Evolutionary conservation across 2,113 vertebrate species (phyloP).

Genomic region (Notiomystis cincta): DNA sequence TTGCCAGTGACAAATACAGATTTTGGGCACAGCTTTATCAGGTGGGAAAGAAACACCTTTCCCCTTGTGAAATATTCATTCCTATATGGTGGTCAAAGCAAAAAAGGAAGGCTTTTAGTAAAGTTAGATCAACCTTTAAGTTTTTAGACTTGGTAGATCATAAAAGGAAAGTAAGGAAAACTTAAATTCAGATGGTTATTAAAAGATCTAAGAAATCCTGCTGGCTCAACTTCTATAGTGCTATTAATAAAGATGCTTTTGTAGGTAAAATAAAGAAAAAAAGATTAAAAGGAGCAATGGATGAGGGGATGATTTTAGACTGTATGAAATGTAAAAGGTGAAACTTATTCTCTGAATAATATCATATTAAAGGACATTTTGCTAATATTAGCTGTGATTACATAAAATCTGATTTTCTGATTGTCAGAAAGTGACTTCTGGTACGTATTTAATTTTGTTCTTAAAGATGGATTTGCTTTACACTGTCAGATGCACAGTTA

Average conservation of each 20-base stretch:
- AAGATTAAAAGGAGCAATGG: conserved; percentile 30
- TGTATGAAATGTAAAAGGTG: conserved; percentile 13
- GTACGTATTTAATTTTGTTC: conserved; percentile 17
- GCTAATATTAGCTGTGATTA: conserved; percentile 25
- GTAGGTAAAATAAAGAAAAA: conserved; percentile 21
- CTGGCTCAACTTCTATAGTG: conserved; percentile 49
- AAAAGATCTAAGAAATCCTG: conserved; percentile 61
- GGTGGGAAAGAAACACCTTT: not conserved
- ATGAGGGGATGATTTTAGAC: conserved; percentile 2
- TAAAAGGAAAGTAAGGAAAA: conserved; percentile 9
- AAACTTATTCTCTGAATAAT: conserved; percentile 7
- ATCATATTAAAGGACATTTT: conserved; percentile 13
- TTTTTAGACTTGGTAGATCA: not conserved
- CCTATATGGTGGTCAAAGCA: not conserved
- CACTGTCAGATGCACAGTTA: not conserved
- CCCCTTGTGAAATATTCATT: not conserved
- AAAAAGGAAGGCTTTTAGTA: not conserved
- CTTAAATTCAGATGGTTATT: conserved; percentile 46
- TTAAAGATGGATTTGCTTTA: not conserved
- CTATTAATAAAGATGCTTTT: conserved; percentile 64
- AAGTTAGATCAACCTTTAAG: conserved; percentile 27
- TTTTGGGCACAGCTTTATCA: not conserved
- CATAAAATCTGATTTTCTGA: conserved; percentile 1
- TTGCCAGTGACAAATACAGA: not conserved
- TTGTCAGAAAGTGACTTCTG: not conserved